A percentile compares a stretch with the other conserved stretches of the same genome.
Conservation (phyloP, 2,888 invertebrate genomes). For the Apamea crenata region DNA sequence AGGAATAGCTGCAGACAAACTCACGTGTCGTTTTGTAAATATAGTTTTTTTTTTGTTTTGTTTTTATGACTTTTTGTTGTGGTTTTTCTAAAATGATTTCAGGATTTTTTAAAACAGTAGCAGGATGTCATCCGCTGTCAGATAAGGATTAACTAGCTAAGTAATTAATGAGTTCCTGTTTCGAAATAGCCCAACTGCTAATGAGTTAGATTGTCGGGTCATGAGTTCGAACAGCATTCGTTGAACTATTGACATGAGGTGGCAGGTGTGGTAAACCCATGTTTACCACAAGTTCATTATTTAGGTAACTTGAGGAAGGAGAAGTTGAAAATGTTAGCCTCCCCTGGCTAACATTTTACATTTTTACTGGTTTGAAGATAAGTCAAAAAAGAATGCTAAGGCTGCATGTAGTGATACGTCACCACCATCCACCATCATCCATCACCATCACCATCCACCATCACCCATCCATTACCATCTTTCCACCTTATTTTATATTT, state of each 20-base stretch:
- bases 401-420: too few relatives aligned
- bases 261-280: neutral
- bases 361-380: too few relatives aligned
- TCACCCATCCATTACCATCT: too few relatives aligned
- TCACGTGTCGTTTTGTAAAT: slow-evolving; percentile 67
- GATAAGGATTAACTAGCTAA: slow-evolving; percentile 9
- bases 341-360: too few relatives aligned
- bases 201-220: neutral
- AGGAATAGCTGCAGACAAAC: slow-evolving; percentile 60
- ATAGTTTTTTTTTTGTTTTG: slow-evolving; percentile 37
- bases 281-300: neutral
- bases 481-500: too few relatives aligned
- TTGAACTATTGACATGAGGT: neutral
- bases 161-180: slow-evolving; percentile 5
- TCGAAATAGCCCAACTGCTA: neutral
- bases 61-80: slow-evolving; percentile 21
- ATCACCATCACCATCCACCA: too few relatives aligned
- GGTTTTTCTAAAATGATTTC: slow-evolving; percentile 2
- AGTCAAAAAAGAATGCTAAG: too few relatives aligned
- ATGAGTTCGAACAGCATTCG: slow-evolving; percentile 9
- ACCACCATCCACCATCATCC: too few relatives aligned
- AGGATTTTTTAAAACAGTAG: neutral
- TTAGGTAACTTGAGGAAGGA: neutral
- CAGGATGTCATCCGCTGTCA: slow-evolving; percentile 15
- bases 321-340: too few relatives aligned